Evolutionary conservation across 1,140 invertebrate species (phyloP), one percentile per base, ranked within the genome.

Genomic region (Hycleus cichorii): DNA sequence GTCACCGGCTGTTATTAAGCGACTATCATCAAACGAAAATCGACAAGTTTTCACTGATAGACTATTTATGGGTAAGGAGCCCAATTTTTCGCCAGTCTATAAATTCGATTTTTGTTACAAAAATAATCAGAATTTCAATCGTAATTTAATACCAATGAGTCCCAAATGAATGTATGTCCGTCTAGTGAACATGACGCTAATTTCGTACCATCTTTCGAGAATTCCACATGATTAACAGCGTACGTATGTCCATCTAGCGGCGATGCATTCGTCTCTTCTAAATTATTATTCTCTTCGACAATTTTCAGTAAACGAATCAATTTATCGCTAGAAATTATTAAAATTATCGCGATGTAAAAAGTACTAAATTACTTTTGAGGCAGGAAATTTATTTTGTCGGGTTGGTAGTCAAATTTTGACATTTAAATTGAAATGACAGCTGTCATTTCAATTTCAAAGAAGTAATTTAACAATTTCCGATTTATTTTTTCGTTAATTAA

Each of bases 151-250:
- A 81, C 84, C 69, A 78, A 68, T 11, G 77, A 67, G 69, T 86
- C 77, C 84, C 85, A 89, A 11, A 90, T 73, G 48, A 86, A 77
- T 32, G 84, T 78, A 42, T 78, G 82, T 2, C 89, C 88, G 74
- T 90, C 88, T 25, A 85, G 78, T 3, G 87, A 90, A 64, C 84
- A 86, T 10, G 87, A 83, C 0, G 84, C 86, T 25, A 90, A 68
- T 54, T 81, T 75, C 8, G 72, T 78, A n/a, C 83, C 81, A 64
- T 79, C 79, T 5, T 83, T 79, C 39, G 83, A 86, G 67, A 90
- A 88, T 48, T 83, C 80, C 9, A 86, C 75, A 47, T 79, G 74
- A 70, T 85, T 83, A 39, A 86, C 77, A 27, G 80, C 75, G 59
- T 85, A 86, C n/a, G 78, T 79, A 62, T 86, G 84, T 10, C 73